phyloP scores from a whole-genome alignment of 1,140 invertebrate genomes.

The Sinella curviseta region DNA sequence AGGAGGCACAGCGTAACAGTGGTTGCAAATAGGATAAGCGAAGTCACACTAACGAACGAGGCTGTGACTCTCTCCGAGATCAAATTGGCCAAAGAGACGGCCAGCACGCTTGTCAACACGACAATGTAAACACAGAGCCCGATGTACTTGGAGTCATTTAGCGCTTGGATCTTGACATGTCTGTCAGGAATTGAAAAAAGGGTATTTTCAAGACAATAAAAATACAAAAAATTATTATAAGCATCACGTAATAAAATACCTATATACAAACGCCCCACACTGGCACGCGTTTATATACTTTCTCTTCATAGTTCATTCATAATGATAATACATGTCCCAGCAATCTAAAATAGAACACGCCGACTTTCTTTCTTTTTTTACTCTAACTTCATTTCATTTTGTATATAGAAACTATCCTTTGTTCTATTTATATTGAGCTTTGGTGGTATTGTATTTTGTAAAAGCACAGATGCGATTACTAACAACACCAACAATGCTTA shows the following conservation, averaged over 20 bases:
- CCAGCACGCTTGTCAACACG: slow-evolving; percentile 80
- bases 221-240: slow-evolving; percentile 4
- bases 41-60: slow-evolving; percentile 78
- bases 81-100: slow-evolving; percentile 80
- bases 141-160: slow-evolving; percentile 97
- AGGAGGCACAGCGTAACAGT: slow-evolving; percentile 81
- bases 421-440: no score
- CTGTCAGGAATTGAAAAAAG: slow-evolving; percentile 55
- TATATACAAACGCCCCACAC: no score
- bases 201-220: no score
- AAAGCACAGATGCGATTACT: no score
- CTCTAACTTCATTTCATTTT: no score
- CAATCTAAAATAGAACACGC: no score
- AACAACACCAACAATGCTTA: no score
- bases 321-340: no score
- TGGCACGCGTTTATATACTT: neutral
- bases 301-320: slow-evolving; percentile 6
- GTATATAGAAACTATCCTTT: no score
- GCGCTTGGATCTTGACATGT: slow-evolving; percentile 91
- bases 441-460: no score
- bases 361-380: no score
- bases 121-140: slow-evolving; percentile 89
- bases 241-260: no score
- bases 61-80: slow-evolving; percentile 80
- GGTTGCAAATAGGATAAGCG: slow-evolving; percentile 79